Percentiles rank a stretch among this genome's conserved stretches.
These are phyloP conservation scores for Ageneiosus marmoratus DNA, from an alignment of 2,113 vertebrate genomes.

Conservation along the genomic window DNA sequence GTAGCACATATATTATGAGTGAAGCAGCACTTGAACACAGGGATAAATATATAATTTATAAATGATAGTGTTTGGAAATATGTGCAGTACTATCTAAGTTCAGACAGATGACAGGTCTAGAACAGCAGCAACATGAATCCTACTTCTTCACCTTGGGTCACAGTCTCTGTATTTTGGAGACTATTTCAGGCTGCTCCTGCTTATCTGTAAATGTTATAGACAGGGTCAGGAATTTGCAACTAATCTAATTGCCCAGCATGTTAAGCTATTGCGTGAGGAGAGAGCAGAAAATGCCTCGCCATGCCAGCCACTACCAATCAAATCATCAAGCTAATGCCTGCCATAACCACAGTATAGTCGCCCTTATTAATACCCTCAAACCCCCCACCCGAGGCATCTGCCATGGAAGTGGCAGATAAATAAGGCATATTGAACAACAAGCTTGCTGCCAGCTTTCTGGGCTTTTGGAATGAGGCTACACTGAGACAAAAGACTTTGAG, in stretches of 20 bases:
- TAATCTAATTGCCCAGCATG: slow-evolving; percentile 54
- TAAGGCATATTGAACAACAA: slow-evolving; percentile 31
- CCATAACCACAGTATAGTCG: slow-evolving; percentile 39
- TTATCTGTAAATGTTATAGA: slow-evolving; percentile 44
- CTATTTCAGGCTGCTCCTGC: slow-evolving; percentile 31
- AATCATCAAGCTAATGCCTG: slow-evolving; percentile 48
- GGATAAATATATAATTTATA: not conserved
- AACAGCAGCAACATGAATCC: not conserved
- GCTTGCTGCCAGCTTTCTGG: slow-evolving; percentile 24
- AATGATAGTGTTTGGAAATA: not conserved
- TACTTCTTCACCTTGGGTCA: not conserved
- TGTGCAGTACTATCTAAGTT: not conserved
- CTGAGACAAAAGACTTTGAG: slow-evolving; percentile 35
- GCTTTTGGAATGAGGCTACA: slow-evolving; percentile 14
- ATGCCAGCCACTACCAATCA: slow-evolving; percentile 49
- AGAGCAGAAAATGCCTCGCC: slow-evolving; percentile 33
- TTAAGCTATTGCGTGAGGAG: slow-evolving; percentile 42
- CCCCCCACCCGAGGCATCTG: not conserved
- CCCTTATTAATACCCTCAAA: slow-evolving; percentile 29
- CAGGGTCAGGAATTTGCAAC: slow-evolving; percentile 45
- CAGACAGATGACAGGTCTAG: not conserved
- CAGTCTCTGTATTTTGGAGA: not conserved
- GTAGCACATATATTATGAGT: not conserved
- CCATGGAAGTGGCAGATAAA: slow-evolving; percentile 37
- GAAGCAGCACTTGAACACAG: not conserved